phyloP scores from a whole-genome alignment of 2,888 invertebrate genomes.

The Rhyacophila evoluta region DNA sequence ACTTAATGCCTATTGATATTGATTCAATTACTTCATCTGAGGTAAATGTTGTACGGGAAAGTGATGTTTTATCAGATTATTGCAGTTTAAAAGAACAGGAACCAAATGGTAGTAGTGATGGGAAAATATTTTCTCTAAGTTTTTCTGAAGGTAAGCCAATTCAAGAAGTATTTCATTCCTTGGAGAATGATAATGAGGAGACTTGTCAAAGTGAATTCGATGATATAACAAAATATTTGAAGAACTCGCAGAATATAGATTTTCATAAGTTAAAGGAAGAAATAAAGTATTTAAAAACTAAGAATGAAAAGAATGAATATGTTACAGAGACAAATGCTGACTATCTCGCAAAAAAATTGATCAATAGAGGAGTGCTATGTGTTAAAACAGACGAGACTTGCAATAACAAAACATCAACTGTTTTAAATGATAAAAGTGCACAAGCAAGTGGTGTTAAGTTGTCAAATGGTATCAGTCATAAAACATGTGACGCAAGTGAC shows the following conservation, averaged over 20 bases:
- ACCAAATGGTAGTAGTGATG: not conserved
- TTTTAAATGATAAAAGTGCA: not conserved
- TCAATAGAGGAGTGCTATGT: constrained; percentile 33
- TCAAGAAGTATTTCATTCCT: constrained; percentile 42
- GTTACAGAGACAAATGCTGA: constrained; percentile 33
- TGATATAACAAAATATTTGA: constrained; percentile 44
- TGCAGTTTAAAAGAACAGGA: not conserved
- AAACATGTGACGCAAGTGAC: not conserved
- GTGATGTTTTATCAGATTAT: not conserved
- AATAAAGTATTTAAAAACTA: constrained; percentile 48
- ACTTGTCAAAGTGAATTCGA: constrained; percentile 38
- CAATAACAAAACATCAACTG: not conserved
- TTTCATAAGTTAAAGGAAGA: constrained; percentile 46
- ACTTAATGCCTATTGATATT: not conserved
- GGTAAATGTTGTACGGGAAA: not conserved
- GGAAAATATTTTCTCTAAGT: constrained; percentile 34
- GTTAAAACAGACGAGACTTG: constrained; percentile 13
- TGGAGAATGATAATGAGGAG: constrained; percentile 32
- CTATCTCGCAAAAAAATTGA: constrained; percentile 34
- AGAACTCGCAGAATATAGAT: constrained; percentile 40
- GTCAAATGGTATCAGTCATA: not conserved
- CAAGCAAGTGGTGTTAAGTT: not conserved
- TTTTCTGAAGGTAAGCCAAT: constrained; percentile 35
- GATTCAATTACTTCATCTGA: not conserved
- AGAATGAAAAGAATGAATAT: constrained; percentile 29